These are phyloP conservation scores for Phrynosoma platyrhinos DNA, from an alignment of 2,113 vertebrate genomes.

Conservation along the genomic window DNA sequence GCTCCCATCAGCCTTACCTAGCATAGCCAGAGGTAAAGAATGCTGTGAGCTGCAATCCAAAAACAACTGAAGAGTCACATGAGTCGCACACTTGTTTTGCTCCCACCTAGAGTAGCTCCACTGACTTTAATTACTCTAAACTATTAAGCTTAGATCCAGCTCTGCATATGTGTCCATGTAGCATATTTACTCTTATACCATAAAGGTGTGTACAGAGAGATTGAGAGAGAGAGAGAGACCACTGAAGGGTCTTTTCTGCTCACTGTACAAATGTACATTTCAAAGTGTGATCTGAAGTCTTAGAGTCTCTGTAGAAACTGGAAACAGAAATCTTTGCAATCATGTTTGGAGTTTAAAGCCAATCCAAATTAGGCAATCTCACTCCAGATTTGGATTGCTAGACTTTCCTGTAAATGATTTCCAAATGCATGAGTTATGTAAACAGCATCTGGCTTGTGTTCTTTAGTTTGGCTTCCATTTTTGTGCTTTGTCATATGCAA, in stretches of 20 bases:
- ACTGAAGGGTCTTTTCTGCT: background rate
- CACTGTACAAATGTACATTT: background rate
- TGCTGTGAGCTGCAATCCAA: too few species aligned
- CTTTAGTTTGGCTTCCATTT: slow-evolving; percentile 16
- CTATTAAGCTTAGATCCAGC: background rate
- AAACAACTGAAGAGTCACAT: too few species aligned
- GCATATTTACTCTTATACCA: background rate
- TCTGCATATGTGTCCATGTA: background rate
- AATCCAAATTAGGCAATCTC: background rate
- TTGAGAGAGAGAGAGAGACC: too few species aligned
- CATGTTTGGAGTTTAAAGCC: background rate
- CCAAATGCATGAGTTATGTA: background rate
- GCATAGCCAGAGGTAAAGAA: too few species aligned
- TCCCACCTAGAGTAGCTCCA: background rate
- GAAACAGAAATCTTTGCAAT: background rate
- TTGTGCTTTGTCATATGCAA: background rate
- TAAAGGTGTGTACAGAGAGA: too few species aligned
- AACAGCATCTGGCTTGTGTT: slow-evolving; percentile 24
- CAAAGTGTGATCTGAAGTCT: background rate
- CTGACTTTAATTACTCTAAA: background rate
- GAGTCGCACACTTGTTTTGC: background rate
- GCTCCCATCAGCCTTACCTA: too few species aligned
- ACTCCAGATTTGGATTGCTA: accelerated
- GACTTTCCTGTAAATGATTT: background rate
- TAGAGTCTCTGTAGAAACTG: background rate